Evolutionary conservation across 1,140 invertebrate species (phyloP).

Genomic region (Drosophila ficusphila): DNA sequence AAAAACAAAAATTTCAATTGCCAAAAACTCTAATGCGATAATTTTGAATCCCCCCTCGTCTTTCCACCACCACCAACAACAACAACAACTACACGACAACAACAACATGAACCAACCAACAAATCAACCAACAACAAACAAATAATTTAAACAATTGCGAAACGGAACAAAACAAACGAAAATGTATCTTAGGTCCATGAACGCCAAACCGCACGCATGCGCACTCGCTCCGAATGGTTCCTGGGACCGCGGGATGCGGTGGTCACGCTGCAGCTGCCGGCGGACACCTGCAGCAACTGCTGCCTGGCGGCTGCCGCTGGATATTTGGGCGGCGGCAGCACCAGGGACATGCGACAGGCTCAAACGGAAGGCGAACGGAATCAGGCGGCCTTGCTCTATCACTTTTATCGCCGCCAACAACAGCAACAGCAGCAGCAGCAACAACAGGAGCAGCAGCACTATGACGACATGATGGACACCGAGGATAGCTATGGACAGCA

Average conservation of each 20-base stretch:
- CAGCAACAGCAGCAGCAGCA: conserved; percentile 50
- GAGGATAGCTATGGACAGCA: conserved; percentile 68
- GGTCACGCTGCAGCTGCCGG: conserved; percentile 65
- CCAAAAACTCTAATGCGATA: conserved; percentile 77
- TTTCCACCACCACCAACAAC: conserved; percentile 43
- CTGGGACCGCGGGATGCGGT: conserved; percentile 88
- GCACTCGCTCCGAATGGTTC: conserved; percentile 97
- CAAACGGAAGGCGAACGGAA: conserved; percentile 40
- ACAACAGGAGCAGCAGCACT: conserved; percentile 37
- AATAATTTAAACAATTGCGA: conserved; percentile 24
- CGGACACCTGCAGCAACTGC: conserved; percentile 78
- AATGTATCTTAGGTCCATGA: conserved; percentile 92
- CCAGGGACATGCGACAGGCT: conserved; percentile 62
- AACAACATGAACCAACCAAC: conserved; percentile 39
- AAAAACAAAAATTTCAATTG: conserved; percentile 46
- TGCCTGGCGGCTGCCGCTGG: conserved; percentile 69
- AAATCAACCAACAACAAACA: conserved; percentile 38
- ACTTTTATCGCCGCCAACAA: conserved; percentile 70
- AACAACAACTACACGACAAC: conserved; percentile 53
- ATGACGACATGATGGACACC: conserved; percentile 74
- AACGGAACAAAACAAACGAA: conserved; percentile 10
- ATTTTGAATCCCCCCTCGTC: conserved; percentile 78
- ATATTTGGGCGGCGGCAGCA: conserved; percentile 75
- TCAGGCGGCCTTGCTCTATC: conserved; percentile 60
- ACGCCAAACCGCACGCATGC: conserved; percentile 95